Evolutionary conservation across 2,113 vertebrate species (phyloP).

Genomic region (Mobula birostris): DNA sequence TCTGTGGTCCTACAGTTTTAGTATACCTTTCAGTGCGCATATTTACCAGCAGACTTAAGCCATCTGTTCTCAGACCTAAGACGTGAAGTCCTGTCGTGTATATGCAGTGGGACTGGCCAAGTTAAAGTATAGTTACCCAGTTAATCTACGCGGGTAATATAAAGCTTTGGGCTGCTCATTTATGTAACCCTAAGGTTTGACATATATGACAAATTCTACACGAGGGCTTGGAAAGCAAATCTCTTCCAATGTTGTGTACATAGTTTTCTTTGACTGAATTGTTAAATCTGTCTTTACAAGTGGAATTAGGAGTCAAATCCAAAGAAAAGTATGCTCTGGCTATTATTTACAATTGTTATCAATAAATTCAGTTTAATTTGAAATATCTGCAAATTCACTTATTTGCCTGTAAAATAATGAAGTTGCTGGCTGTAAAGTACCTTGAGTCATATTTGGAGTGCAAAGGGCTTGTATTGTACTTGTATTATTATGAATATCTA

Average conservation of each 20-base stretch:
- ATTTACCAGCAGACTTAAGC: background rate
- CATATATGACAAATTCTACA: background rate
- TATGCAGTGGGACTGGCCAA: background rate
- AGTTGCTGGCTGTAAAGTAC: background rate
- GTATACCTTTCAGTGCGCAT: background rate
- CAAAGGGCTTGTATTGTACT: background rate
- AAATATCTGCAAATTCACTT: too few relatives aligned
- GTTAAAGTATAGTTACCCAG: background rate
- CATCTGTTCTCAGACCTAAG: background rate
- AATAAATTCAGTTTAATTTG: background rate
- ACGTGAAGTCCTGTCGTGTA: background rate
- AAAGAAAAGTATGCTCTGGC: background rate
- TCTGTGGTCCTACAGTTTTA: background rate
- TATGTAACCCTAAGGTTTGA: background rate
- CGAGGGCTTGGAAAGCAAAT: background rate
- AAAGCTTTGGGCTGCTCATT: background rate
- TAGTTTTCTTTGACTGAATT: background rate
- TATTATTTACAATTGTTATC: background rate
- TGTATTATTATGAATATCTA: background rate
- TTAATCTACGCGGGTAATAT: background rate
- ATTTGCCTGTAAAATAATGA: background rate
- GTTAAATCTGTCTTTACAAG: too few relatives aligned
- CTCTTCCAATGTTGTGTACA: background rate
- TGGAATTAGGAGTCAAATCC: background rate
- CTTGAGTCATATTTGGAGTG: background rate